Evolutionary conservation across 2,888 invertebrate species (phyloP).

Genomic region (Adelognathus sp.): DNA sequence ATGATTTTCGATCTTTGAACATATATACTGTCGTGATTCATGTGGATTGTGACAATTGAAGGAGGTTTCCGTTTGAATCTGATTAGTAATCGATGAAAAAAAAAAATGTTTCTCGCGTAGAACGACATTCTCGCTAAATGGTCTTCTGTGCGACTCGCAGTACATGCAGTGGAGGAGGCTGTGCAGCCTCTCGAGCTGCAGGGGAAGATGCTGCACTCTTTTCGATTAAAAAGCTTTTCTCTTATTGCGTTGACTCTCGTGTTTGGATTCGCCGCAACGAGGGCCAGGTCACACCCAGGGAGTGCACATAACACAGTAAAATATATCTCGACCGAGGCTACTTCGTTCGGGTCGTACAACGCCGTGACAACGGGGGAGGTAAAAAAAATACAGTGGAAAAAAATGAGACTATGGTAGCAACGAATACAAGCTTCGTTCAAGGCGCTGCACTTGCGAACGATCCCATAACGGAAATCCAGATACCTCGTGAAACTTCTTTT

Average conservation of each 20-base stretch:
- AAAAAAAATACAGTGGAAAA: constrained; percentile 22
- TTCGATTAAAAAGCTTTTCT: constrained; percentile 48
- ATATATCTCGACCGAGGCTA: background rate
- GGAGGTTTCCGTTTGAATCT: no score
- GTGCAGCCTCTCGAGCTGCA: background rate
- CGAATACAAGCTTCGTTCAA: constrained; percentile 34
- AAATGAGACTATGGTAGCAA: constrained; percentile 39
- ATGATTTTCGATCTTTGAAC: no score
- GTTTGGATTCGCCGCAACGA: background rate
- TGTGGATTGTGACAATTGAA: no score
- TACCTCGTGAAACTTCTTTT: no score
- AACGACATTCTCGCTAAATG: background rate
- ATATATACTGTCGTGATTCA: no score
- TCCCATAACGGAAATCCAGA: no score
- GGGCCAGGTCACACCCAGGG: background rate
- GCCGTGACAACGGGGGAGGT: background rate
- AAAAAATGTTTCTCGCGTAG: no score
- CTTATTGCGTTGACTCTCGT: constrained; percentile 48
- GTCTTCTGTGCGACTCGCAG: background rate
- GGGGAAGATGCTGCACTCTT: constrained; percentile 34
- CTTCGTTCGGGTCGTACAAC: constrained; percentile 12
- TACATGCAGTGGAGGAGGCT: background rate
- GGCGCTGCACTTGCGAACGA: constrained; percentile 51
- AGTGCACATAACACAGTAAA: background rate
- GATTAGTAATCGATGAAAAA: no score